These are phyloP conservation scores for Gibbula magus DNA, from an alignment of 2,888 invertebrate genomes.

Conservation along the genomic window DNA sequence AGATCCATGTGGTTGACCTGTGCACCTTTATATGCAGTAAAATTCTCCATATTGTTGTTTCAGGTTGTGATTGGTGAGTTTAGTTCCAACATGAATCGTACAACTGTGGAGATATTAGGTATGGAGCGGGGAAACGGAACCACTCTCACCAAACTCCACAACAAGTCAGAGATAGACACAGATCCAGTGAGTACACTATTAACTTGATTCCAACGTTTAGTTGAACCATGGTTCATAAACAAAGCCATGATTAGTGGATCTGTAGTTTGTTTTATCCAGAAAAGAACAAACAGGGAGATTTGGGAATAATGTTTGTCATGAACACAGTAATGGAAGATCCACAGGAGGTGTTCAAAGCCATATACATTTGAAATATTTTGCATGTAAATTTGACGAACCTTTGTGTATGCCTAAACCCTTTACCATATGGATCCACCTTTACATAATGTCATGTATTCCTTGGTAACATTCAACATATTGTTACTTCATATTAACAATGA, in stretches of 20 bases:
- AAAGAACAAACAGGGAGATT: background rate
- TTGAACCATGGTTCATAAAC: background rate
- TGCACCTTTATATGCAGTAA: background rate
- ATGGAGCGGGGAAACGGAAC: slow-evolving; percentile 75
- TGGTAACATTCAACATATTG: too few relatives aligned
- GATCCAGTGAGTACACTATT: slow-evolving; percentile 62
- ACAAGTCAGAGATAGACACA: slow-evolving; percentile 62
- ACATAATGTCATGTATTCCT: too few relatives aligned
- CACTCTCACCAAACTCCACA: slow-evolving; percentile 67
- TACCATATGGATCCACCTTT: too few relatives aligned
- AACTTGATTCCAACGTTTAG: background rate
- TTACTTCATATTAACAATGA: too few relatives aligned
- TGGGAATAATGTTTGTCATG: too few relatives aligned
- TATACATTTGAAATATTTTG: too few relatives aligned
- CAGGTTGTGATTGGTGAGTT: slow-evolving; percentile 71
- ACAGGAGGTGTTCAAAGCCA: too few relatives aligned
- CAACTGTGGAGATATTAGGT: slow-evolving; percentile 72
- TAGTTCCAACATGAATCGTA: slow-evolving; percentile 69
- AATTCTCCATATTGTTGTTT: slow-evolving; percentile 20
- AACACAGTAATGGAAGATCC: too few relatives aligned
- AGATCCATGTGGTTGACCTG: background rate
- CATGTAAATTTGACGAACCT: too few relatives aligned
- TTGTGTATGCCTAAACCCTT: too few relatives aligned
- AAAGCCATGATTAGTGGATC: background rate
- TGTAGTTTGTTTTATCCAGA: background rate